Base-by-base conservation (phyloP, 2,888 invertebrate genomes). In the Stenodera caucasica region DNA sequence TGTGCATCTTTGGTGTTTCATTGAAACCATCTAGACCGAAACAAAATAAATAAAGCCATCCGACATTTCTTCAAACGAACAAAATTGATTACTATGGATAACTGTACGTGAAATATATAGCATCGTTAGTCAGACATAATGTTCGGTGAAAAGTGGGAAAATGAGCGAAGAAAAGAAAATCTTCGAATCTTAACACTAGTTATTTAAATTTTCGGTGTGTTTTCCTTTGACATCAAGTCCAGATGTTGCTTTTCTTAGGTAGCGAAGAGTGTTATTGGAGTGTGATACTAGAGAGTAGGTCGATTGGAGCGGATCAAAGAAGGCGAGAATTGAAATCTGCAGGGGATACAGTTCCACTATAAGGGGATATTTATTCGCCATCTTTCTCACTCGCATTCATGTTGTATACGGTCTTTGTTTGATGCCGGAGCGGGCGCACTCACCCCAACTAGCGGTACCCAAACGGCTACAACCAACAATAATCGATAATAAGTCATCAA, bases 271-370 rank as follows among this genome's bases (percentile, higher is more conserved):
- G 72, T 72, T 73, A 72, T 70, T 69, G 69, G 74, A 73, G 71
- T 69, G 71, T 70, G 74, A 73, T 72, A 72, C 72, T 67, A 63
- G 68, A 26, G 69, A 70, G 74, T 72, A 72, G 70, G 70, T 71
- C 73, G 74, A 75, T 71, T 70, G 73, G 70, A 65, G 67, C 64
- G 69, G 75, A 77, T 76, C 78, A 78, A 78, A 78, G 77, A 72
- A 70, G 71, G 71, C 73, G 75, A 74, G 77, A 78, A 78, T 77
- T 77, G 76, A 78, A 78, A 77, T 77, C 77, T 73, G 74, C 76
- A 74, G 77, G 78, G 76, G 74, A 73, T 72, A 72, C 70, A 63
- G 63, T 63, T 63, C 63, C 60, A 63, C 63, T 60, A 30, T 57
- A 59, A 55, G 45, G 62, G 62, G 60, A 60, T 63, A 58, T 54